A percentile compares a stretch with the other conserved stretches of the same genome.
phyloP scores from a whole-genome alignment of 2,797 vertebrate species.

The Cephalopachus bancanus region DNA sequence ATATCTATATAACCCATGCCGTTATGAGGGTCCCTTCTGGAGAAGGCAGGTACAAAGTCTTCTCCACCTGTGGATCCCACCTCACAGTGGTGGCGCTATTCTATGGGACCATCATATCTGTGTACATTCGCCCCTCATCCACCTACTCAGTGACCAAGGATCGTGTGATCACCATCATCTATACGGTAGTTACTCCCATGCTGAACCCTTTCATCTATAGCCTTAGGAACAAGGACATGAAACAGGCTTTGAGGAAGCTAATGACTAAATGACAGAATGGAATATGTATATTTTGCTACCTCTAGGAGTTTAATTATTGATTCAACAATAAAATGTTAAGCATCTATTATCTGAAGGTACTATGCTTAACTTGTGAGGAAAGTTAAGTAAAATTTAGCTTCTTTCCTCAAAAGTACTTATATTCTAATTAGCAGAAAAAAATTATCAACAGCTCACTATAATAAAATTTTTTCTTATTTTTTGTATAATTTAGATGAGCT shows the following conservation, averaged over 20 bases:
- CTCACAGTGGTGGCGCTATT: constrained; percentile 78
- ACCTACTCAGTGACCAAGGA: constrained; percentile 78
- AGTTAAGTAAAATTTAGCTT: background rate
- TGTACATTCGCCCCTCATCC: constrained; percentile 73
- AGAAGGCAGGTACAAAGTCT: constrained; percentile 70
- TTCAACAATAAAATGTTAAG: background rate
- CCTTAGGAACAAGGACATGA: constrained; percentile 82
- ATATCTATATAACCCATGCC: constrained; percentile 60
- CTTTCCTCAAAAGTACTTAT: background rate
- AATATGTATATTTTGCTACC: background rate
- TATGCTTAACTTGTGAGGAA: background rate
- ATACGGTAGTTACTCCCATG: constrained; percentile 79
- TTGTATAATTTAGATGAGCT: background rate
- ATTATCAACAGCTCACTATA: background rate
- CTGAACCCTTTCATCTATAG: constrained; percentile 83
- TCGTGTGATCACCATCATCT: constrained; percentile 75
- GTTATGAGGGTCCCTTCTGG: constrained; percentile 70
- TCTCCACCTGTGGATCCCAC: constrained; percentile 82
- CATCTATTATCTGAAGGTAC: background rate
- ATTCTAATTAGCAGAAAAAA: background rate
- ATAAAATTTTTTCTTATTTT: background rate
- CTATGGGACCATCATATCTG: constrained; percentile 77
- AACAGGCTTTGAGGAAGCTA: constrained; percentile 74
- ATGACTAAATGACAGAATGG: constrained; percentile 45
- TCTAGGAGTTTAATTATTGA: background rate